phyloP scores from a whole-genome alignment of 2,888 invertebrate species.

The Mesopsocus fuscifrons region DNA sequence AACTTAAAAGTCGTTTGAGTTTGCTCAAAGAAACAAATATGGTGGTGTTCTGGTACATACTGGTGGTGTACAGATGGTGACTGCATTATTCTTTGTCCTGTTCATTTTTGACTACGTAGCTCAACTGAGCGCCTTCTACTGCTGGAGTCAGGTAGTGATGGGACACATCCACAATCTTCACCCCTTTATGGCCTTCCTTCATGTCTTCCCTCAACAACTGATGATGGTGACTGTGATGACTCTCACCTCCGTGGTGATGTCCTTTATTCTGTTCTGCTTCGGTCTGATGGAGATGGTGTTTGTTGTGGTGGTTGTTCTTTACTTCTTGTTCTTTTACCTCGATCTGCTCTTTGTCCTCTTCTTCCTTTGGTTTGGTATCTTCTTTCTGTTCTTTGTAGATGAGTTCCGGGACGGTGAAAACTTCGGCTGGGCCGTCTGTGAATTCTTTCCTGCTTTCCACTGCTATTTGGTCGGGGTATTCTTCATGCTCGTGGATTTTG shows the following conservation, averaged over 20 bases:
- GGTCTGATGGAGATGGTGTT: slow-evolving; percentile 13
- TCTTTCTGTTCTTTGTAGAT: not conserved
- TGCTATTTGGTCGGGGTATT: slow-evolving; percentile 7
- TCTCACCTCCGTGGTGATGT: no score
- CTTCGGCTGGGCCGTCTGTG: not conserved
- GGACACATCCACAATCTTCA: slow-evolving; percentile 33
- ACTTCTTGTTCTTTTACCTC: slow-evolving; percentile 16
- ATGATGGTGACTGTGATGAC: slow-evolving; percentile 13
- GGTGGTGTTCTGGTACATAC: no score
- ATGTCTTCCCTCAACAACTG: slow-evolving; percentile 12
- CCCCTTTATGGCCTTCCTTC: slow-evolving; percentile 9
- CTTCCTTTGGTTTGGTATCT: not conserved
- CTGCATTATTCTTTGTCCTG: no score
- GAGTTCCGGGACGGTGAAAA: not conserved
- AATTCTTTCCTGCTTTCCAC: slow-evolving; percentile 8
- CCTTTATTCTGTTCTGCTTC: slow-evolving; percentile 13
- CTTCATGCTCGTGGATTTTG: slow-evolving; percentile 8
- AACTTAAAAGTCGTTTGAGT: no score
- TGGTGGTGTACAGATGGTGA: no score
- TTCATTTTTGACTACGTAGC: slow-evolving; percentile 24
- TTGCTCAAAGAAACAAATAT: no score
- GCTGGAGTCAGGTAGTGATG: slow-evolving; percentile 38
- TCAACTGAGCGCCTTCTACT: slow-evolving; percentile 35
- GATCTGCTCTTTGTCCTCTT: slow-evolving; percentile 12
- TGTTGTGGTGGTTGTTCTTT: slow-evolving; percentile 15